Conservation (phyloP, 2,888 invertebrate species). For the Cephus nigrinus region DNA sequence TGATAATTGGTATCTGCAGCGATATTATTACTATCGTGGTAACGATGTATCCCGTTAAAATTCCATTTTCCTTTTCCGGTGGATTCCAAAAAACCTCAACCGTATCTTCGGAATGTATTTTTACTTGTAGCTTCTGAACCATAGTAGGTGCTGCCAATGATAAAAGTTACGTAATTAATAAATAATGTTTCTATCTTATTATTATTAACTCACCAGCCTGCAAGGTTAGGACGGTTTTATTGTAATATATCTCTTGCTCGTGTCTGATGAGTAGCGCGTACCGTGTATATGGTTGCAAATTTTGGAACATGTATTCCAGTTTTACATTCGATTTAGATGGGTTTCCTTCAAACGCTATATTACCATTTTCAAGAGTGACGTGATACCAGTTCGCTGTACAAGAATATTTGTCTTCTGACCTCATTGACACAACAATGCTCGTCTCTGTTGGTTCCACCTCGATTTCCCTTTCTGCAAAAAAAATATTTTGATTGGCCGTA, state of each 20-base stretch:
- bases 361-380: constrained; percentile 11
- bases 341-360: not conserved
- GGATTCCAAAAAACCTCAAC: constrained; percentile 31
- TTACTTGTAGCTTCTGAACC: constrained; percentile 22
- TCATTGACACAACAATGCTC: not conserved
- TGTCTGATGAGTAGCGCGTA: no score
- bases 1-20: no score
- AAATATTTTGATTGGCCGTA: not conserved
- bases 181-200: not conserved
- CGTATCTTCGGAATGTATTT: not conserved
- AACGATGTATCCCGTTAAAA: constrained; percentile 31
- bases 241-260: no score
- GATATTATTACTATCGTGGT: constrained; percentile 31
- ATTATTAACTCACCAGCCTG: no score
- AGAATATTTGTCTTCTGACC: constrained; percentile 17
- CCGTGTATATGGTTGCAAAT: no score
- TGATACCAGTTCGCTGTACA: constrained; percentile 42
- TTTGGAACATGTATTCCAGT: no score
- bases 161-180: not conserved
- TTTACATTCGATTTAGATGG: no score
- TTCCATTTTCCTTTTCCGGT: constrained; percentile 34
- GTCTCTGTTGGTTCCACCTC: not conserved
- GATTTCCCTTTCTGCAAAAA: constrained; percentile 16
- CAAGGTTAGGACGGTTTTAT: no score
- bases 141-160: constrained; percentile 29